Conservation (phyloP, 2,797 vertebrate genomes). For the Dendrocincla fuliginosa region DNA sequence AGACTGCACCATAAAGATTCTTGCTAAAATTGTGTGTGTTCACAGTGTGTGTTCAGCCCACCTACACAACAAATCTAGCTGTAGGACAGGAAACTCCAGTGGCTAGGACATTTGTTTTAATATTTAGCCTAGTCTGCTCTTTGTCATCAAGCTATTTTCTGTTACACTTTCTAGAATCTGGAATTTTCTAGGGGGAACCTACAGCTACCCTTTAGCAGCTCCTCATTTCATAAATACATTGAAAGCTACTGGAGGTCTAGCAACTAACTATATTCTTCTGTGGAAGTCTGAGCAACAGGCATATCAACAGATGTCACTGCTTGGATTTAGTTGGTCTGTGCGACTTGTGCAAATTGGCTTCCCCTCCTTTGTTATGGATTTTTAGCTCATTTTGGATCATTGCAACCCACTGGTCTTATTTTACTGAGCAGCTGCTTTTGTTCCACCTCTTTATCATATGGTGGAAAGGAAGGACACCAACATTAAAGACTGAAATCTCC, state of each 20-base stretch:
- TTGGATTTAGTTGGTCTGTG: not conserved
- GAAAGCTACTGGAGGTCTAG: not conserved
- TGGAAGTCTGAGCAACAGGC: not conserved
- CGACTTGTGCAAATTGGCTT: not conserved
- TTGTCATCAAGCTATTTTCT: not conserved
- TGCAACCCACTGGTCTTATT: not conserved
- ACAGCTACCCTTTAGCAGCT: not conserved
- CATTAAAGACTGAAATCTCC: not conserved
- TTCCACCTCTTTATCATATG: not conserved
- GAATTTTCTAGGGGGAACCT: not conserved
- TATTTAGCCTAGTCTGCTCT: not conserved
- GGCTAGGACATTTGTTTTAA: not conserved
- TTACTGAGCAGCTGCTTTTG: not conserved
- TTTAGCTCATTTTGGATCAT: not conserved
- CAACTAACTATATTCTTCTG: not conserved
- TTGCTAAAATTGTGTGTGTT: not conserved
- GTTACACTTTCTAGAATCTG: not conserved
- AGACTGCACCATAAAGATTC: constrained; percentile 10
- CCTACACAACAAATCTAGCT: not conserved
- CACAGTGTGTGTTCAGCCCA: not conserved
- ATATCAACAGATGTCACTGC: not conserved
- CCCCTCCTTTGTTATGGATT: not conserved
- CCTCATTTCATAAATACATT: not conserved
- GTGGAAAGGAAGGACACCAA: not conserved
- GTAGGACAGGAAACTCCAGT: not conserved